Base-by-base conservation (phyloP, 2,113 vertebrate species). In the Prietella phreatophila region DNA sequence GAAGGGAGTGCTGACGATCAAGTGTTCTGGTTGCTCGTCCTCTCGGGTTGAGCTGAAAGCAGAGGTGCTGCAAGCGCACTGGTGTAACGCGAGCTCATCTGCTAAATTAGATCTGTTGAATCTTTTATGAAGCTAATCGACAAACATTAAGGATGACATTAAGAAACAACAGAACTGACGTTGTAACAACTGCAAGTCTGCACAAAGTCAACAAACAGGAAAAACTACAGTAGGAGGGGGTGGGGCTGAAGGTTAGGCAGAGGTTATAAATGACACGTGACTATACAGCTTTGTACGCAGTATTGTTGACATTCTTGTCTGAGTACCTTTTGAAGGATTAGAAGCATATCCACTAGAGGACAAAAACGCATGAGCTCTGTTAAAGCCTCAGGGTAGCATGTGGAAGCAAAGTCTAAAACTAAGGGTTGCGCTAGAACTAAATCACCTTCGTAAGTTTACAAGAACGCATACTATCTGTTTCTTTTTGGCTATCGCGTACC, bases 101-200 rank as follows among this genome's bases (percentile, higher is more conserved):
- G 89, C 82, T 85, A 82, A 90, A 88, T 88, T 90, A 85, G 85
- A 88, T 88, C 85, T 81, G 47, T 58, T 88, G 83, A 88, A 90
- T 90, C 84, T 86, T 90, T 90, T 84, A 90, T 88, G 78, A 88
- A 22, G 69, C 85, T 84, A 86, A 50, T 82, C 56, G 36, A 61
- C 33, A 61, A 42, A 82, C 33, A 42, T 82, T 82, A 61, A 25
- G 56, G 56, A 3, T 42, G 36, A 61, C 33, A 42, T 82, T 25
- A 27, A 61, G 33, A 14, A 27, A 61, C 56, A 80, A 84, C 63
- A 5, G 1, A 81, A 63, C 60, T 85, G 71, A 61, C 56, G 2
- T 13, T 17, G 80, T 20, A 58, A 36, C 79, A 81, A 58, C 79
- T 56, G 30, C 56, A 61, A 81, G 36, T 75, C 36, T 39, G 71